These are phyloP conservation scores for Eristalinus sepulchralis DNA, from an alignment of 2,888 invertebrate genomes.

Conservation along the genomic window DNA sequence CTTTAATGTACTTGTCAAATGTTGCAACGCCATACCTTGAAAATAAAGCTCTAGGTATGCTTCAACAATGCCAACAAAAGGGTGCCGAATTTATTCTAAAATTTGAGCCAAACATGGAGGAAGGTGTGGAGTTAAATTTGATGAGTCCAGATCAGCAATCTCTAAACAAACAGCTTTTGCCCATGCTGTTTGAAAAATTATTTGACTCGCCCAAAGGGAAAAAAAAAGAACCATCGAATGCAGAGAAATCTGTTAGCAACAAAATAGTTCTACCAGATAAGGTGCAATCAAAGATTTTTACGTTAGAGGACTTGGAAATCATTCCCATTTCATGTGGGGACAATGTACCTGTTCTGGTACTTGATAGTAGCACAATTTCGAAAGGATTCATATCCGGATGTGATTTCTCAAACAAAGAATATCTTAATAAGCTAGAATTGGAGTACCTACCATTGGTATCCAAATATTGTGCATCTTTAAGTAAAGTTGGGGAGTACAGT, in stretches of 20 bases:
- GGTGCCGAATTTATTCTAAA: constrained; percentile 69
- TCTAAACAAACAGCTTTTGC: constrained; percentile 72
- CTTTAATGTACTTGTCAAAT: constrained; percentile 70
- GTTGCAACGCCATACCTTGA: constrained; percentile 68
- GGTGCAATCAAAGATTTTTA: constrained; percentile 14
- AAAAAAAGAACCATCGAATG: constrained; percentile 35
- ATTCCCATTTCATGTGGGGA: constrained; percentile 72
- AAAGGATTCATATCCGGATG: constrained; percentile 72
- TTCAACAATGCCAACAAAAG: constrained; percentile 64
- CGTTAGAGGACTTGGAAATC: constrained; percentile 70
- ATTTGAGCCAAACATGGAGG: constrained; percentile 47
- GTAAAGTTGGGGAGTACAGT: constrained; percentile 58
- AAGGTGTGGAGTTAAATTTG: constrained; percentile 66
- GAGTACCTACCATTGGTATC: constrained; percentile 58
- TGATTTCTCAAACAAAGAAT: constrained; percentile 60
- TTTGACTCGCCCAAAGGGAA: not conserved
- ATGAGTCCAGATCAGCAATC: constrained; percentile 70
- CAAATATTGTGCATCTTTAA: constrained; percentile 66
- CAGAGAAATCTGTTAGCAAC: not conserved
- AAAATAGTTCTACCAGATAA: not conserved
- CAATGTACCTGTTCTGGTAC: constrained; percentile 65
- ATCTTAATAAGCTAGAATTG: constrained; percentile 62
- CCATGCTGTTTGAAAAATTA: constrained; percentile 72
- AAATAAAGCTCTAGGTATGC: constrained; percentile 70
- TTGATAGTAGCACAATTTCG: constrained; percentile 71